Conservation (phyloP, 2,888 invertebrate species). For the Aphodius sticticus region DNA sequence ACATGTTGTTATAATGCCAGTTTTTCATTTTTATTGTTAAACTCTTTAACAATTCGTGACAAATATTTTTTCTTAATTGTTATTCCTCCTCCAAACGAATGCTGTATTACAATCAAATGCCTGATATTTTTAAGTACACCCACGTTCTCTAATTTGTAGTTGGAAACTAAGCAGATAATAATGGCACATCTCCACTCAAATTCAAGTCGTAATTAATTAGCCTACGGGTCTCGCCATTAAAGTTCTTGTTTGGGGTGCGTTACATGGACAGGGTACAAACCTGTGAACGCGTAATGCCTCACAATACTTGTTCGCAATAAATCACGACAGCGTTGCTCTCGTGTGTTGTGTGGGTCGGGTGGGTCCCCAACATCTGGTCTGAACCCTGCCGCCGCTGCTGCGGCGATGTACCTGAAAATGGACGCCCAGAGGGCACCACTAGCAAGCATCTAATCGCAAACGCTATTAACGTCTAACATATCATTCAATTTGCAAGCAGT, state of each 20-base stretch:
- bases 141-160: background rate
- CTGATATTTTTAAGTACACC: background rate
- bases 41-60: too few species aligned
- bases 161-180: background rate
- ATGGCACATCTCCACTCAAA: background rate
- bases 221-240: background rate
- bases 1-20: too few species aligned
- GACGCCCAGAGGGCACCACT: background rate
- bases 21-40: too few species aligned
- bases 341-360: background rate
- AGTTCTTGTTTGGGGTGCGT: background rate
- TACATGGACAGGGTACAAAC: background rate
- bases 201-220: background rate
- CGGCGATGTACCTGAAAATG: background rate
- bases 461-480: constrained; percentile 4
- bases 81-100: background rate
- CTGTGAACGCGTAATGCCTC: background rate
- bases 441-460: background rate
- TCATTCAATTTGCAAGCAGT: background rate
- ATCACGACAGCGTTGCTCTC: background rate
- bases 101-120: background rate
- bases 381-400: background rate
- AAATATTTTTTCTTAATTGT: too few species aligned
- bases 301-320: background rate
- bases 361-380: background rate